Conservation (phyloP, 1,140 invertebrate genomes). For the Eueides isabella region DNA sequence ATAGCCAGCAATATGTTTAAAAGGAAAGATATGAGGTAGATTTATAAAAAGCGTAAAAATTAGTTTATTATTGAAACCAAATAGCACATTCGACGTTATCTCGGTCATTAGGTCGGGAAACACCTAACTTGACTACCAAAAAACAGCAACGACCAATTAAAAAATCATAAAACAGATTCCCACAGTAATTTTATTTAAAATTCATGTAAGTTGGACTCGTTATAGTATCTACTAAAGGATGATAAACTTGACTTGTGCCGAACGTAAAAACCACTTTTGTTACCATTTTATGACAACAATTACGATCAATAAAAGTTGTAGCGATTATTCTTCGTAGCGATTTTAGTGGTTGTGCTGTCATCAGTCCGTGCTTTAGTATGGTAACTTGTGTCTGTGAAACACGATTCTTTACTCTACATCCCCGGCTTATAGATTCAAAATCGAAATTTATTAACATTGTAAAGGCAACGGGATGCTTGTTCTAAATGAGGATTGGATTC, state of each 20-base stretch:
- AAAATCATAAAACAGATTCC: conserved; percentile 69
- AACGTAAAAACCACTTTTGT: conserved; percentile 80
- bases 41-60: conserved; percentile 4
- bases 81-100: background rate
- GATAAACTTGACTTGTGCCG: conserved; percentile 76
- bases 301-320: conserved; percentile 80
- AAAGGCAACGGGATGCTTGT: conserved; percentile 43
- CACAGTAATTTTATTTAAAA: conserved; percentile 55
- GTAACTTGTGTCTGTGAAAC: conserved; percentile 41
- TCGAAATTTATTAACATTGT: background rate
- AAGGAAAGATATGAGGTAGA: background rate
- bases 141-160: conserved; percentile 62
- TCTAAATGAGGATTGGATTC: conserved; percentile 39
- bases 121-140: conserved; percentile 32
- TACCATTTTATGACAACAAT: conserved; percentile 80
- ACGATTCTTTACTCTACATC: conserved; percentile 34
- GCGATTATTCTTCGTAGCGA: conserved; percentile 75
- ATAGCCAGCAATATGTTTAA: background rate
- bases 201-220: conserved; percentile 62
- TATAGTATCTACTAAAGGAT: conserved; percentile 63
- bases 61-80: conserved; percentile 5
- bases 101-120: conserved; percentile 28
- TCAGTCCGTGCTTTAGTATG: conserved; percentile 52
- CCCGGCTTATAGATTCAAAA: conserved; percentile 12
- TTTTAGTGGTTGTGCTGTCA: conserved; percentile 74